Conservation (phyloP, 1,140 invertebrate genomes). For the Alviniconcha marisindica region DNA sequence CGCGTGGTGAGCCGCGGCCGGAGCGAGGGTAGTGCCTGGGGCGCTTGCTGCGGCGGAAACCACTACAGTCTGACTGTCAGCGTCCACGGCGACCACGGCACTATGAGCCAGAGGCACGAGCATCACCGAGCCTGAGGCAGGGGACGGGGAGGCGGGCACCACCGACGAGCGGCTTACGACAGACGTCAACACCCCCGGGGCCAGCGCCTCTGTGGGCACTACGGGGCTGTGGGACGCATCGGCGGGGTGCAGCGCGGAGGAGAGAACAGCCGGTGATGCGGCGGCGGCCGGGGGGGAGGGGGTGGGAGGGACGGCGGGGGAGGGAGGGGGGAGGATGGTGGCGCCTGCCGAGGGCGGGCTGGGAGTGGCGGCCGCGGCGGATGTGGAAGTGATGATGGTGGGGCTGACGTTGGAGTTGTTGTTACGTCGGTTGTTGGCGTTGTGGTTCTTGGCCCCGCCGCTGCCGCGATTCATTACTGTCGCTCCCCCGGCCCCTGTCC, state of each 20-base stretch:
- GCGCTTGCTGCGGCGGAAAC: not conserved
- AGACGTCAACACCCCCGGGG: slow-evolving; percentile 5
- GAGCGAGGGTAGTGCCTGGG: slow-evolving; percentile 34
- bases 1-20: slow-evolving; percentile 38
- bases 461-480: not conserved
- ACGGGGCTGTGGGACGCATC: not conserved
- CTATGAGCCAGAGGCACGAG: not conserved
- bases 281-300: not conserved
- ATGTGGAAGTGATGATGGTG: slow-evolving; percentile 9
- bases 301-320: not conserved
- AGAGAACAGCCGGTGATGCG: not conserved
- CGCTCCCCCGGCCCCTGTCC: not conserved
- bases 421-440: not conserved
- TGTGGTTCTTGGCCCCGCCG: slow-evolving; percentile 14
- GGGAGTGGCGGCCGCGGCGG: not conserved
- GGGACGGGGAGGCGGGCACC: slow-evolving; percentile 3
- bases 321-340: not conserved
- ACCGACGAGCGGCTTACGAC: not conserved
- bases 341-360: not conserved
- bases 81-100: not conserved
- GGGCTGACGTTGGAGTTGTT: not conserved
- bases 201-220: not conserved
- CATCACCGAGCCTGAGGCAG: not conserved
- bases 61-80: not conserved
- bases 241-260: not conserved